phyloP scores from a whole-genome alignment of 2,113 vertebrate species.

The Rhea americana region DNA sequence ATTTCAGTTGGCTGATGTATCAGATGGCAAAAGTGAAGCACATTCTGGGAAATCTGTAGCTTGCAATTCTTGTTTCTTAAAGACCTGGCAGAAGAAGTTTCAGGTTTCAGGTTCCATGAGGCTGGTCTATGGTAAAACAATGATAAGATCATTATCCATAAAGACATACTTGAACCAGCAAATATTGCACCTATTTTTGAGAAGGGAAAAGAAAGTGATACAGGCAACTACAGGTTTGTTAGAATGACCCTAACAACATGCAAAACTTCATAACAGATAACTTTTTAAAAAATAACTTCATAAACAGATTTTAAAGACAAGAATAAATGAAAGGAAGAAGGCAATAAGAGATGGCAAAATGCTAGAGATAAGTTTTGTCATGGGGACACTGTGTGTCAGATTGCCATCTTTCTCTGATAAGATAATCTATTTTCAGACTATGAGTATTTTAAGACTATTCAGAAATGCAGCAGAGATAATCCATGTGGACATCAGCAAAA shows the following conservation, averaged over 20 bases:
- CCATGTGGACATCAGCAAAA: background rate
- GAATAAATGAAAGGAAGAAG: background rate
- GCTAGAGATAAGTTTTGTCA: background rate
- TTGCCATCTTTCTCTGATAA: background rate
- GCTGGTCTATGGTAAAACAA: background rate
- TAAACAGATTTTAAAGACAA: background rate
- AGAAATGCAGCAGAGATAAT: background rate
- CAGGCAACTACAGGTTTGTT: background rate
- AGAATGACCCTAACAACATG: background rate
- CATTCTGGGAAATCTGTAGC: background rate
- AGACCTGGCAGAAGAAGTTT: background rate
- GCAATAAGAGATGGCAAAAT: background rate
- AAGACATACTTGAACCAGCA: background rate
- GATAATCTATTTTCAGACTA: background rate
- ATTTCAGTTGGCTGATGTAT: slow-evolving; percentile 4
- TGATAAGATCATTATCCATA: background rate
- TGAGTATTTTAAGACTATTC: background rate
- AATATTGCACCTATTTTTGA: background rate
- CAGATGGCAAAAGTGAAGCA: background rate
- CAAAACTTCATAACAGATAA: background rate
- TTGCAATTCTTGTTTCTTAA: background rate
- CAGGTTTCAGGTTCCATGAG: background rate
- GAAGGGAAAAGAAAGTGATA: background rate
- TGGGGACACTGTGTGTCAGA: background rate
- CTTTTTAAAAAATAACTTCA: no score